phyloP scores from a whole-genome alignment of 2,113 vertebrate genomes.

The Thunnus thynnus region DNA sequence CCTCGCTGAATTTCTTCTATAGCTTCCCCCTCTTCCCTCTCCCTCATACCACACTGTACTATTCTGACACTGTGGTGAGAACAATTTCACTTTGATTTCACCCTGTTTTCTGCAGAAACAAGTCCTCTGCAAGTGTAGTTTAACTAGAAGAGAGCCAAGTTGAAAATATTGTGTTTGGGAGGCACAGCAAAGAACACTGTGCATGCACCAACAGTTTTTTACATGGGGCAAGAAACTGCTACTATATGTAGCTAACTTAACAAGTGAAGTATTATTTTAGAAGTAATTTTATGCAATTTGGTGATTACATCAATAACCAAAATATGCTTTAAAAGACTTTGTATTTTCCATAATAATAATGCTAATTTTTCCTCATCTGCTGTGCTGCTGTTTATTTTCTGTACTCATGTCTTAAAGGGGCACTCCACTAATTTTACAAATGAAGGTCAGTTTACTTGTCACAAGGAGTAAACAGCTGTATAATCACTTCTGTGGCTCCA shows the following conservation, averaged over 20 bases:
- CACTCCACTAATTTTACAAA: no score
- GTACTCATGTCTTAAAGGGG: neutral
- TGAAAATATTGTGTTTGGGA: slow-evolving; percentile 1
- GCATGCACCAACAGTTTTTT: neutral
- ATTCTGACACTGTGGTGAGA: neutral
- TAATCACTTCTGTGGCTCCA: no score
- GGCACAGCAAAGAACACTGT: neutral
- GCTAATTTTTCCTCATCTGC: neutral
- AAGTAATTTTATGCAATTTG: neutral
- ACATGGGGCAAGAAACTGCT: neutral
- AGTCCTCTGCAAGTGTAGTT: neutral
- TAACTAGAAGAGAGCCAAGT: neutral
- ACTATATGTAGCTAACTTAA: neutral
- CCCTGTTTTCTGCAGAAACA: neutral
- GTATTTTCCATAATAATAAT: neutral
- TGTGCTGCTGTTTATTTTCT: slow-evolving; percentile 1
- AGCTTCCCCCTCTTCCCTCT: slow-evolving; percentile 10
- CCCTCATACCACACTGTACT: neutral
- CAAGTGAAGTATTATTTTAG: neutral
- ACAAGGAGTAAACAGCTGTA: no score
- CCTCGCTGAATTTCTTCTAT: slow-evolving; percentile 27
- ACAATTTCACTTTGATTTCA: neutral
- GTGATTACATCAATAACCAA: neutral
- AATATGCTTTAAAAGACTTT: neutral
- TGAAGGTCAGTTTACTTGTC: no score